Evolutionary conservation across 2,113 vertebrate genomes (phyloP).

Genomic region (Budorcas taxicolor): DNA sequence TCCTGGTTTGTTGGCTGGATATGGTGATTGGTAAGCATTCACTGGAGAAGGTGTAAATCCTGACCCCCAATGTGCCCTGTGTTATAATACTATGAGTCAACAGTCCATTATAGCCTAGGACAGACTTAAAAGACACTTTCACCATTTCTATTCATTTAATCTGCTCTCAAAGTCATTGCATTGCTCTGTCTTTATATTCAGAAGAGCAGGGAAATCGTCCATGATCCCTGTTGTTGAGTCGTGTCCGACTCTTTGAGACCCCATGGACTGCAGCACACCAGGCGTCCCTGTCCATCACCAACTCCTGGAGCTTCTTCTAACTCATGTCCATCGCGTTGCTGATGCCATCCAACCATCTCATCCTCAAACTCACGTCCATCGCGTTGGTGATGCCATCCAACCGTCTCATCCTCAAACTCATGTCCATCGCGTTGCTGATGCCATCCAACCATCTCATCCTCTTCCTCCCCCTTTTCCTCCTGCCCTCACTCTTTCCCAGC

Average conservation of each 20-base stretch:
- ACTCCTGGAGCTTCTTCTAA: fast-evolving
- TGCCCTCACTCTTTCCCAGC: neutral
- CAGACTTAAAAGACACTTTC: neutral
- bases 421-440: too few species aligned
- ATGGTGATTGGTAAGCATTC: neutral
- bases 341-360: neutral
- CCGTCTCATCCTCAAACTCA: too few species aligned
- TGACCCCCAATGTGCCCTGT: fast-evolving
- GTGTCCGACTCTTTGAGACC: fast-evolving
- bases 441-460: neutral
- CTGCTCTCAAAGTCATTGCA: neutral
- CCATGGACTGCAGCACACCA: neutral
- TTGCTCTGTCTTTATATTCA: neutral
- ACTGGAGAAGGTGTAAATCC: neutral
- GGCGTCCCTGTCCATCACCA: neutral
- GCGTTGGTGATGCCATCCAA: fast-evolving
- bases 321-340: fast-evolving
- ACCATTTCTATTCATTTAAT: neutral
- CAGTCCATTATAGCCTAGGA: too few species aligned
- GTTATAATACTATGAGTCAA: fast-evolving
- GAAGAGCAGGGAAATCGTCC: neutral
- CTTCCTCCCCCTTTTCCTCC: fast-evolving
- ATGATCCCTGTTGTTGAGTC: neutral
- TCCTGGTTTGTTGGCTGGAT: neutral
- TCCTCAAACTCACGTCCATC: too few species aligned